Conservation (phyloP, 2,797 vertebrate species). For the Neosilurus mollespiculum region DNA sequence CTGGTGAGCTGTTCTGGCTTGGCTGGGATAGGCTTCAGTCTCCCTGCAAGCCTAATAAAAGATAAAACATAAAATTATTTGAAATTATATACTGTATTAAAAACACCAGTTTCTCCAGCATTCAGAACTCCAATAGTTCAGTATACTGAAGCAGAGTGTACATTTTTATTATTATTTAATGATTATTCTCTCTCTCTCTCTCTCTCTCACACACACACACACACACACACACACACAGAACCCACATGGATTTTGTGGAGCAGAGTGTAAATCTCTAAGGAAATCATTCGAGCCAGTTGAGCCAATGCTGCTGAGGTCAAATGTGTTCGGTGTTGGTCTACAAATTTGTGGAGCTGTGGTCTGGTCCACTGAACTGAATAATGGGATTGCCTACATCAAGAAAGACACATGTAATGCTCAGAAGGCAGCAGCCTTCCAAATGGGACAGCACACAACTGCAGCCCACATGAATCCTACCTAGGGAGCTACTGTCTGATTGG, state of each 20-base stretch:
- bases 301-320: background rate
- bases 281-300: background rate
- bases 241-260: background rate
- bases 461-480: background rate
- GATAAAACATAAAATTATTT: too few relatives aligned
- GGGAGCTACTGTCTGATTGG: background rate
- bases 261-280: background rate
- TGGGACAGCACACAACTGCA: background rate
- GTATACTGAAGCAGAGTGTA: background rate
- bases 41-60: too few relatives aligned
- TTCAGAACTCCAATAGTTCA: background rate
- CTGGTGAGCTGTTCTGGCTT: too few relatives aligned
- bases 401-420: background rate
- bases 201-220: too few relatives aligned
- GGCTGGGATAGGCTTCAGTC: too few relatives aligned
- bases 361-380: constrained; percentile 21
- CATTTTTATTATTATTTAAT: background rate
- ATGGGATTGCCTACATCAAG: background rate
- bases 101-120: background rate
- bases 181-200: too few relatives aligned
- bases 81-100: too few relatives aligned
- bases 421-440: background rate
- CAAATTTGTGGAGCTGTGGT: background rate
- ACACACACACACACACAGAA: too few relatives aligned
- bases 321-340: background rate